Conservation (phyloP, 2,888 invertebrate species). For the Lasioglossum pauxillum region DNA sequence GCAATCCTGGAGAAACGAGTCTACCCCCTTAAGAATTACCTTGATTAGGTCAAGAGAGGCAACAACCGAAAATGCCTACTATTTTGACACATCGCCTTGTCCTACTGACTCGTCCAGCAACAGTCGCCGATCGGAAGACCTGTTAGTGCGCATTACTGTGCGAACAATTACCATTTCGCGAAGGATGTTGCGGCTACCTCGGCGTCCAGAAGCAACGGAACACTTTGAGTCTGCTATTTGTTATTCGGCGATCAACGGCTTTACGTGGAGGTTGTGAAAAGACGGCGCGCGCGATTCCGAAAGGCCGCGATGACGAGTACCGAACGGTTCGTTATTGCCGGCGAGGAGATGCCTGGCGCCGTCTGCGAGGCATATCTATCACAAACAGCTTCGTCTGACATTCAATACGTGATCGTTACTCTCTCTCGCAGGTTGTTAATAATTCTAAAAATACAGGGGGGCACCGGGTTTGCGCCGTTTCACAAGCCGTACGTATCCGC, state of each 20-base stretch:
- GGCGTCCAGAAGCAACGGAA: slow-evolving; percentile 19
- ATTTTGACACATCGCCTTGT: neutral
- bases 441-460: slow-evolving; percentile 72
- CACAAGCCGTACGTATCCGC: slow-evolving; percentile 30
- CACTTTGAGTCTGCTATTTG: slow-evolving; percentile 30
- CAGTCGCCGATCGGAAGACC: neutral
- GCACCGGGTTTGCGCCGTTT: slow-evolving; percentile 40
- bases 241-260: slow-evolving; percentile 51
- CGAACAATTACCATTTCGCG: slow-evolving; percentile 42
- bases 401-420: slow-evolving; percentile 68
- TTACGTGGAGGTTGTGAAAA: slow-evolving; percentile 43
- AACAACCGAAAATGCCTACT: neutral
- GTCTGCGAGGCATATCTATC: slow-evolving; percentile 66
- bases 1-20: too few relatives aligned
- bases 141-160: neutral
- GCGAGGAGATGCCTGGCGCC: slow-evolving; percentile 64
- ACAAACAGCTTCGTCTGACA: slow-evolving; percentile 65
- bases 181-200: slow-evolving; percentile 50
- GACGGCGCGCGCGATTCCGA: slow-evolving; percentile 37
- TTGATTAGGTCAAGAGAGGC: neutral
- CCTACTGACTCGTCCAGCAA: neutral
- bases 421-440: slow-evolving; percentile 68
- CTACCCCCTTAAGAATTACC: neutral
- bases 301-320: slow-evolving; percentile 58
- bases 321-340: slow-evolving; percentile 60